Conservation (phyloP, 2,888 invertebrate genomes). For the Syritta pipiens region DNA sequence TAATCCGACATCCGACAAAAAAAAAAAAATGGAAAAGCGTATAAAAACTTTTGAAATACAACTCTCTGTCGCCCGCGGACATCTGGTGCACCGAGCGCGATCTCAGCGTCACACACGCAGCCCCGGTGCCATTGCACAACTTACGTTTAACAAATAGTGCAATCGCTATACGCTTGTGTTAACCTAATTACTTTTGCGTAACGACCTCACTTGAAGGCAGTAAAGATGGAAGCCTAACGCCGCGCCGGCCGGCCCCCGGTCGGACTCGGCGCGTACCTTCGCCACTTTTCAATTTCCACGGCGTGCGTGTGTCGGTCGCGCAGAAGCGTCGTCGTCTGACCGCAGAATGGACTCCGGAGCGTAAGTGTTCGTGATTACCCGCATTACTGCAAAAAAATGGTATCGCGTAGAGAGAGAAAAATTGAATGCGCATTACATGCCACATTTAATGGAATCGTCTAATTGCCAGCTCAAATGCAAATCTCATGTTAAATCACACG, state of each 20-base stretch:
- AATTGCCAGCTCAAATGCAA: slow-evolving; percentile 71
- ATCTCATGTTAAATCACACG: slow-evolving; percentile 70
- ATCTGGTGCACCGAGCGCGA: too few species aligned
- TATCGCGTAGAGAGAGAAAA: slow-evolving; percentile 61
- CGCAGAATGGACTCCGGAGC: neutral
- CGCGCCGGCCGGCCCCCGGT: slow-evolving; percentile 25
- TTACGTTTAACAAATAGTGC: slow-evolving; percentile 68
- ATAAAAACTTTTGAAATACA: too few species aligned
- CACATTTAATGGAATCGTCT: slow-evolving; percentile 71
- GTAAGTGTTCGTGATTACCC: slow-evolving; percentile 68
- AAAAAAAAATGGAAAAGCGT: too few species aligned
- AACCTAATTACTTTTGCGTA: slow-evolving; percentile 69
- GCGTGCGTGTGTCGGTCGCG: too few species aligned
- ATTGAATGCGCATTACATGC: slow-evolving; percentile 70
- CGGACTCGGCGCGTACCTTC: neutral
- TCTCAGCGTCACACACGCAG: neutral
- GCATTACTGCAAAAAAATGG: slow-evolving; percentile 63
- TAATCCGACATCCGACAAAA: too few species aligned
- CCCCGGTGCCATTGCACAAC: slow-evolving; percentile 45
- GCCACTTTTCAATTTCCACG: slow-evolving; percentile 1
- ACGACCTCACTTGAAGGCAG: slow-evolving; percentile 65
- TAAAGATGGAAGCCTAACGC: slow-evolving; percentile 51
- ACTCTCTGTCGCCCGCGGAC: too few species aligned
- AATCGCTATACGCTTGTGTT: slow-evolving; percentile 61
- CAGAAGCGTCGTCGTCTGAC: too few species aligned